Base-by-base conservation (phyloP, 2,797 vertebrate species). In the Microcaecilia unicolor region DNA sequence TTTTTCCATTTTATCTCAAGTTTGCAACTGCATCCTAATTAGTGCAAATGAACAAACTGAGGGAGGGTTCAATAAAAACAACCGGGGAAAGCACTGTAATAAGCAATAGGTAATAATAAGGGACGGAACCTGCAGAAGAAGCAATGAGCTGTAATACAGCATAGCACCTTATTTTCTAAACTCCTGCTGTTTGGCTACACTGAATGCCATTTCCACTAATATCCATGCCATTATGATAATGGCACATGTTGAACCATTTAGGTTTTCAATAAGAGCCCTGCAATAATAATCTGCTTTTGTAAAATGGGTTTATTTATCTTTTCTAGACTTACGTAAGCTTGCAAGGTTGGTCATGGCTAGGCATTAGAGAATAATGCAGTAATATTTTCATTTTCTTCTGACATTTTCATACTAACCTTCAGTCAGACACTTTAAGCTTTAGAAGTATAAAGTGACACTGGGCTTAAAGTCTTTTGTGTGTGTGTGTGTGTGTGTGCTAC, bases 1-100 rank as follows among this genome's bases (percentile, higher is more conserved):
- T 6, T 17, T 37, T 36, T 47, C 18, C 21, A 49, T 35, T 56
- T 36, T 10, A 41, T 37, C 7, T 21, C 3, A 26, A 3, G 0
- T 45, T 35, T 32, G 21, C 33, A 50, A 37, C 21, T 49, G 23
- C 19, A 37, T 45, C 10, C 13, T 44, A 41, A 37, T 32, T 55
- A 35, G 37, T 34, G 39, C 17, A 15, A 9, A 5, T 49, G 8
- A 17, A 25, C 7, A 44, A 40, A 27, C 0, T 34, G 7, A 4
- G 31, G 1, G 4, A 38, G 17, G 18, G 25, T 37, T 48, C 38
- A 44, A 31, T 15, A 43, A 25, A 15, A 44, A 38, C 5, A 32
- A 12, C 10, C 10, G 5, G 9, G 8, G 35, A 48, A 7, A 29
- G 9, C 3, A 19, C 13, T 22, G 14, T 24, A 34, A 22, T 50